Base-by-base conservation (phyloP, 2,888 invertebrate genomes). In the Idaea aversata region DNA sequence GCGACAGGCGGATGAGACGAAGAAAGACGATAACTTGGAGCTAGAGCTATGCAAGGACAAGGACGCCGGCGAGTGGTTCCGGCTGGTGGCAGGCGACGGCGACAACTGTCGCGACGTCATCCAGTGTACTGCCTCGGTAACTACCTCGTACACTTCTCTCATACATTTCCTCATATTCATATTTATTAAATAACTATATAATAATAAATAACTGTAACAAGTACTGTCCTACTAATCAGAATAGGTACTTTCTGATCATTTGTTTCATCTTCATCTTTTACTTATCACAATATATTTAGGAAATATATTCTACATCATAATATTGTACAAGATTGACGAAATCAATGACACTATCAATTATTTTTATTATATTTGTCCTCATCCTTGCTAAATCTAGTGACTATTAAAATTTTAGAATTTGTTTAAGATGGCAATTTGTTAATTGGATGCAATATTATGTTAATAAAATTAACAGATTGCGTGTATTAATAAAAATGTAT, bases 1-100 rank as follows among this genome's bases (percentile, higher is more conserved):
- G 89, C 94, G 96, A 80, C 96, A 96, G 85, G 95, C 95, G 60
- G 95, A 96, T 70, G 95, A 95, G 59, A 82, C 83, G 75, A 97
- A 97, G 91, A 97, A 97, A 92, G 97, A 97, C 80, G 97, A 97
- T 80, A 97, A 96, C 88, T 96, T 97, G 90, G 97, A 98, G 90
- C 95, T 94, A 84, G 98, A 97, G 90, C 94, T 98, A 77, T 98
- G 98, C 94, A 97, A 97, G 94, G 97, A 97, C 93, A 98, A 97
- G 94, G 98, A 97, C 92, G 98, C 98, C 63, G 98, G 98, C 72
- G 98, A 98, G 93, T 98, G 98, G 98, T 98, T 98, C 94, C 95
- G 98, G 83, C 93, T 98, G 84, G 96, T 97, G 70, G 95, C 97
- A 70, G 97, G 97, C 78, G 97, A 98, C 78, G 97, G 97, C 80